Percentiles rank a stretch among this genome's conserved stretches.
Conservation (phyloP, 2,797 vertebrate species). For the Eupleurogrammus muticus region DNA sequence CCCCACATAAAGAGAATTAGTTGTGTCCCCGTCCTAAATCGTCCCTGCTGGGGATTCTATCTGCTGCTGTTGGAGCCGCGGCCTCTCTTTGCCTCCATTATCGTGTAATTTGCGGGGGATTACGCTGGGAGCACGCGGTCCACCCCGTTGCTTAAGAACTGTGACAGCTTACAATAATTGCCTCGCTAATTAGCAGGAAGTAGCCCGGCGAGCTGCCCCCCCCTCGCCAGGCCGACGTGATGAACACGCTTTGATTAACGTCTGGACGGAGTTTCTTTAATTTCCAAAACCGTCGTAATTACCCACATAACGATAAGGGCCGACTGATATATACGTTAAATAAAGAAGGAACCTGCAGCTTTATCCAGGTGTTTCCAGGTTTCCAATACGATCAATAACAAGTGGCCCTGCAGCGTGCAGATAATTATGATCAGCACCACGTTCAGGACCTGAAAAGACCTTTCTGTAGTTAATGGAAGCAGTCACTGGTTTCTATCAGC, state of each 20-base stretch:
- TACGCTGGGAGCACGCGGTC: constrained; percentile 80
- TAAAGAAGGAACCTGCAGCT: constrained; percentile 1
- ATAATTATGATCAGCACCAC: constrained; percentile 16
- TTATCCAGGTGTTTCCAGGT: background rate
- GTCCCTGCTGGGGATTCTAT: constrained; percentile 82
- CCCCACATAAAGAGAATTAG: too few species aligned
- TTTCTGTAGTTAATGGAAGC: constrained; percentile 6
- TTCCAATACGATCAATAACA: constrained; percentile 19
- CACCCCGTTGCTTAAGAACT: constrained; percentile 83
- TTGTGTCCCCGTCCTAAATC: constrained; percentile 70
- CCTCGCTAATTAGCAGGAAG: constrained; percentile 82
- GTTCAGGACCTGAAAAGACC: constrained; percentile 11
- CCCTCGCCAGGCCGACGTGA: constrained; percentile 75
- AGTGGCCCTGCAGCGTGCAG: constrained; percentile 6
- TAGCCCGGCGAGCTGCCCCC: constrained; percentile 66
- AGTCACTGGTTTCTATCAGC: background rate
- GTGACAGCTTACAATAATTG: constrained; percentile 88
- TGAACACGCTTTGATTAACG: constrained; percentile 77
- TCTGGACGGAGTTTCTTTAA: constrained; percentile 56
- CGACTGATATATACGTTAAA: constrained; percentile 15
- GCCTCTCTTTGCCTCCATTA: constrained; percentile 83
- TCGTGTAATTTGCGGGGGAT: constrained; percentile 87
- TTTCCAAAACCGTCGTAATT: constrained; percentile 40
- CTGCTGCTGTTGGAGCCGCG: constrained; percentile 77
- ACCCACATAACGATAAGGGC: constrained; percentile 28